phyloP scores from a whole-genome alignment of 2,888 invertebrate genomes.

The Eupithecia pulchellata region DNA sequence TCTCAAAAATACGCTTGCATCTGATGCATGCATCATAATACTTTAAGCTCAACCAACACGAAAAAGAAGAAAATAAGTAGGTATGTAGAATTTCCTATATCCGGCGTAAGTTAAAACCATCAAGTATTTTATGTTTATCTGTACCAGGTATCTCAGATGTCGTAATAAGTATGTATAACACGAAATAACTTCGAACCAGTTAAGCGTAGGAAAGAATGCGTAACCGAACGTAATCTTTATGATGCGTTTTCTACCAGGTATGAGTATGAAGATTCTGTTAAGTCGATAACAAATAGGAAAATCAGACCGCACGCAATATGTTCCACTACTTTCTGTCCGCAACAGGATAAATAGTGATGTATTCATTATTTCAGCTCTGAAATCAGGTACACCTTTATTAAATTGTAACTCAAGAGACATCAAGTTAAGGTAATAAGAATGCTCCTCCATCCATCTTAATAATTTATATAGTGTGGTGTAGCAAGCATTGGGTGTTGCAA shows the following conservation, averaged over 20 bases:
- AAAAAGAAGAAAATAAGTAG: neutral
- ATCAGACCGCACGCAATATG: neutral
- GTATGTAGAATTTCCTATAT: neutral
- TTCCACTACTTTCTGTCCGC: neutral
- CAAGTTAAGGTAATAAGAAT: neutral
- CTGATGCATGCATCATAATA: neutral
- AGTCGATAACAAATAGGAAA: slow-evolving; percentile 9
- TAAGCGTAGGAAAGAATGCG: slow-evolving; percentile 34
- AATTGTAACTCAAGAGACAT: neutral
- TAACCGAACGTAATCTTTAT: slow-evolving; percentile 23
- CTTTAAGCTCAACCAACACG: neutral
- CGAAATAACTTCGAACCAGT: slow-evolving; percentile 37
- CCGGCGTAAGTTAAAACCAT: neutral
- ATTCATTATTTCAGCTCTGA: too few species aligned
- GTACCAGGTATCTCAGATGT: slow-evolving; percentile 1
- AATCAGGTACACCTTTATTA: neutral
- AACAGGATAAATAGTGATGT: too few species aligned
- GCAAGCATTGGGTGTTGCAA: too few species aligned
- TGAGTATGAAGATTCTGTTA: slow-evolving; percentile 13
- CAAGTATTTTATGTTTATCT: neutral
- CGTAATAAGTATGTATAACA: slow-evolving; percentile 12
- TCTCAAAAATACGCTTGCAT: neutral
- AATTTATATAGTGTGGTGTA: neutral
- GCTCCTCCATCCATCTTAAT: neutral
- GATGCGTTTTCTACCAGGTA: slow-evolving; percentile 23